A percentile compares a stretch with the other conserved stretches of the same genome.
phyloP scores from a whole-genome alignment of 2,113 vertebrate genomes.

The Chionodraco myersi region DNA sequence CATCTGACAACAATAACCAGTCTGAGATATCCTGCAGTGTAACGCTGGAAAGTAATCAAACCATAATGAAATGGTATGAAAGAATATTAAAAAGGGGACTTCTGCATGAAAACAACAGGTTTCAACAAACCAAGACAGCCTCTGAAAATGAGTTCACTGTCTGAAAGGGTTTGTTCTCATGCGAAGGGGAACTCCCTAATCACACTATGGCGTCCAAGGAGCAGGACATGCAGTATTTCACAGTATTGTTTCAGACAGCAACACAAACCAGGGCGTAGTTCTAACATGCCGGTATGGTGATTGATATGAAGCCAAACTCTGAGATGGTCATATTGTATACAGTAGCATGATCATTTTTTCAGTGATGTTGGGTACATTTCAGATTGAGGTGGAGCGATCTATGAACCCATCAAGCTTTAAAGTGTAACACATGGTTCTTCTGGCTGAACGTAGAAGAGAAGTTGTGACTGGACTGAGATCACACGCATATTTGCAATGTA shows the following conservation, averaged over 20 bases:
- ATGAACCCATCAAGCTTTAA: constrained; percentile 38
- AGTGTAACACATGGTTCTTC: constrained; percentile 49
- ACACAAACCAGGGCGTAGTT: background rate
- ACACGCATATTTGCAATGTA: constrained; percentile 47
- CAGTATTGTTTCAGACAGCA: background rate
- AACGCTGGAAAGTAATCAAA: constrained; percentile 16
- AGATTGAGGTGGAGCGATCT: background rate
- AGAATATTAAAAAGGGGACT: constrained; percentile 32
- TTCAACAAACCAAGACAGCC: constrained; percentile 42
- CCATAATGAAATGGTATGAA: constrained; percentile 26
- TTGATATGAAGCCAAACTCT: constrained; percentile 16
- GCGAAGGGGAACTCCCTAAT: constrained; percentile 49
- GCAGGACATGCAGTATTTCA: constrained; percentile 23
- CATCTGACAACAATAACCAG: constrained; percentile 52
- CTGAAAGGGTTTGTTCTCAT: constrained; percentile 44
- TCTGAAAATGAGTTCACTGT: constrained; percentile 33
- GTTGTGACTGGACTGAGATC: constrained; percentile 68
- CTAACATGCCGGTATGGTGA: background rate
- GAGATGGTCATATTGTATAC: constrained; percentile 14
- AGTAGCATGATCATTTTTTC: background rate
- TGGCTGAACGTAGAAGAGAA: constrained; percentile 18
- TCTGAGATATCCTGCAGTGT: constrained; percentile 33
- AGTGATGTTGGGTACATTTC: background rate
- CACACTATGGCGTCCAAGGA: background rate
- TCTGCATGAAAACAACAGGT: constrained; percentile 37